Evolutionary conservation across 1,140 invertebrate genomes (phyloP), one percentile per base, ranked within the genome.

Genomic region (Cecropterus lyciades): DNA sequence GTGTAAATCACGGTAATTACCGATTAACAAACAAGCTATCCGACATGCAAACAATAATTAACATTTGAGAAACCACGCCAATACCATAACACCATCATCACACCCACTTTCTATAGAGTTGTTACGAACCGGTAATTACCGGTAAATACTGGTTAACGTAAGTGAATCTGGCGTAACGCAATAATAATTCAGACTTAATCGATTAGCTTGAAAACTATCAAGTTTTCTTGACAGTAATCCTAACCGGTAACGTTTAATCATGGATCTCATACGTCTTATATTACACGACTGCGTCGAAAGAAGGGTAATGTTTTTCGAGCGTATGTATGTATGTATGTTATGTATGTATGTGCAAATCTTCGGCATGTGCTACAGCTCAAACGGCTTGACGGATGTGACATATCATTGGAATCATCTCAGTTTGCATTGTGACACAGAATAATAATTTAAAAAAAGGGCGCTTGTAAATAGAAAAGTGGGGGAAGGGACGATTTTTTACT

Each of bases 51-150:
- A 60, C 56, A 48, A 60, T 14, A 52, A 48, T 60, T 60, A 59
- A 27, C 43, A 59, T n/a, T 33, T 59, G 56, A 48, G n/a, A n/a
- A 59, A 59, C 56, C 24, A 48, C 14, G 43, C 43, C 27, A 46
- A 45, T 56, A 56, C 40, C 40, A 56, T 45, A 27, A 30, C 56
- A 48, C 43, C 20, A 30, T 11, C 55, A 59, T 53, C 14, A 14
- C 57, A 27, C 57, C 43, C 43, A 60, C 57, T 60, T 60, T 60
- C 57, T 48, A 49, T 60, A 49, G 43, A n/a, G n/a, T n/a, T n/a
- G n/a, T 37, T 48, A 60, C 27, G 9, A 33, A 60, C 45, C 11
- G 49, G 45, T 27, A 60, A 60, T 60, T 60, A 60, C 33, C 11
- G 4, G 7, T 15, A 59, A n/a, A 40, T 40, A 40, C 37, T 40